Conservation (phyloP, 2,888 invertebrate genomes). For the Diadegma fenestrale region DNA sequence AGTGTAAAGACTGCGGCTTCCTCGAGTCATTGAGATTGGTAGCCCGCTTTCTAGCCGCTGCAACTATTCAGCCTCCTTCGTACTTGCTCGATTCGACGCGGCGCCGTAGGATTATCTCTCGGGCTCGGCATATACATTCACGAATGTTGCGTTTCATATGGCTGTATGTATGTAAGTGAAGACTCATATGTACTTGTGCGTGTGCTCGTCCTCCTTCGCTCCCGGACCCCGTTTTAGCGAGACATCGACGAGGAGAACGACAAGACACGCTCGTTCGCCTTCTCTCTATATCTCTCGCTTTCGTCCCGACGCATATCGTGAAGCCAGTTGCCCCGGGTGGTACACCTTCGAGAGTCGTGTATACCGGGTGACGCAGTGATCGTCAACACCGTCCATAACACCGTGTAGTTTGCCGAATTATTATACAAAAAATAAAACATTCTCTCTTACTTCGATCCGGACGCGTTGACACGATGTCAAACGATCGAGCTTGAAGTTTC, state of each 20-base stretch:
- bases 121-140: conserved; percentile 20
- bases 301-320: conserved; percentile 76
- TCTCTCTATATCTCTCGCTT: conserved; percentile 54
- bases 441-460: too few relatives aligned
- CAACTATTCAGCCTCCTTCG: conserved; percentile 63
- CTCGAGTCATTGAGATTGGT: conserved; percentile 78
- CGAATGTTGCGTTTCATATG: conserved; percentile 36
- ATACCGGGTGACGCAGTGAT: background rate
- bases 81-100: conserved; percentile 37
- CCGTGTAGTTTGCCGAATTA: background rate
- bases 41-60: conserved; percentile 81
- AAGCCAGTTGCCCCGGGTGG: conserved; percentile 78
- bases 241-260: conserved; percentile 56
- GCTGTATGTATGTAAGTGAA: background rate
- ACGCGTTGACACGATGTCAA: background rate
- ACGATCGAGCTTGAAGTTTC: background rate
- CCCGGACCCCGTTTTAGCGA: conserved; percentile 71
- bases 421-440: background rate
- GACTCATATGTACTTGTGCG: conserved; percentile 33
- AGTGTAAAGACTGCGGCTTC: conserved; percentile 59
- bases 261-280: conserved; percentile 47
- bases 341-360: conserved; percentile 44
- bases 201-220: conserved; percentile 70
- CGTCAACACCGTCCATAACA: background rate
- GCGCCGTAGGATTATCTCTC: conserved; percentile 23